These are phyloP conservation scores for Eupithecia subfuscata DNA, from an alignment of 2,888 invertebrate genomes.

Conservation along the genomic window DNA sequence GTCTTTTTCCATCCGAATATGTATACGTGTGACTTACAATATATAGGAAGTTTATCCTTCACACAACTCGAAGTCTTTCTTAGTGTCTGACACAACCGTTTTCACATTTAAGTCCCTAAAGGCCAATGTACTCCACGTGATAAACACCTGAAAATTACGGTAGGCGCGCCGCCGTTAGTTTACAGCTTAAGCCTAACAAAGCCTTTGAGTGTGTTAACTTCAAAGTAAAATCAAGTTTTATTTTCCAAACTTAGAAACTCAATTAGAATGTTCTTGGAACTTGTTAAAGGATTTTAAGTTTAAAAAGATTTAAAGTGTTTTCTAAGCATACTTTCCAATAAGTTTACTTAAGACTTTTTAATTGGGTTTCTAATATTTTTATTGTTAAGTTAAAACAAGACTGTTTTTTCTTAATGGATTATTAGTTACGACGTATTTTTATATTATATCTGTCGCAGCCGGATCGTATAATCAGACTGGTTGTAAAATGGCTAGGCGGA, in stretches of 20 bases:
- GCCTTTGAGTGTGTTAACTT: conserved; percentile 14
- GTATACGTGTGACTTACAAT: background rate
- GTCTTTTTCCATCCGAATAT: background rate
- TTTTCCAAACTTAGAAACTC: conserved; percentile 24
- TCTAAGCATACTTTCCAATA: conserved; percentile 9
- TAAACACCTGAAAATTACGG: background rate
- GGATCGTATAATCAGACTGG: no score
- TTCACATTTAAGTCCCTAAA: background rate
- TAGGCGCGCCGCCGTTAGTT: background rate
- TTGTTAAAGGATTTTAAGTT: conserved; percentile 20
- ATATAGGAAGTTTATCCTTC: background rate
- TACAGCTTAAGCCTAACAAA: conserved; percentile 1
- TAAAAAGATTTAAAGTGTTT: conserved; percentile 16
- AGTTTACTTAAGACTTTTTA: conserved; percentile 8
- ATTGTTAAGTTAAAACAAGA: background rate
- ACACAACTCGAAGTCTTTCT: background rate
- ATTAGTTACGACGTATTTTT: background rate
- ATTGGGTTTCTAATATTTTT: conserved; percentile 9
- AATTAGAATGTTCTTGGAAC: conserved; percentile 24
- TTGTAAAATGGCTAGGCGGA: no score
- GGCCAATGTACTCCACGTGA: background rate
- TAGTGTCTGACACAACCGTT: background rate
- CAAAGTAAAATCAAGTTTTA: conserved; percentile 22
- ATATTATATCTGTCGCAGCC: no score
- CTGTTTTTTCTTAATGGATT: background rate